These are phyloP conservation scores for Eutrigla gurnardus DNA, from an alignment of 2,797 vertebrate genomes.

Conservation along the genomic window DNA sequence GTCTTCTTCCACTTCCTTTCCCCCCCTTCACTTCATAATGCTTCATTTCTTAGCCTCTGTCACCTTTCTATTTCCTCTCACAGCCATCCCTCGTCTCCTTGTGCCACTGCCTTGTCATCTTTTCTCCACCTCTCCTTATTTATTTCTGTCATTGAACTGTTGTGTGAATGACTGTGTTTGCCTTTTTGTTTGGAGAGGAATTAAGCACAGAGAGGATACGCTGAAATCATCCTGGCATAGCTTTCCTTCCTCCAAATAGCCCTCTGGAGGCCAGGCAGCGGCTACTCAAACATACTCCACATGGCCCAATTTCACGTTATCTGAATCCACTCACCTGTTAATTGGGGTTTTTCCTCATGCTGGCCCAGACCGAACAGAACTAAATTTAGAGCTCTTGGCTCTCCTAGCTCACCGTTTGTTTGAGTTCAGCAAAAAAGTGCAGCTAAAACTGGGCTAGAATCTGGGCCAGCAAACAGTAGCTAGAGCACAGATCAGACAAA, in stretches of 20 bases:
- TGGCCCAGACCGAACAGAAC: slow-evolving; percentile 39
- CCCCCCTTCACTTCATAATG: background rate
- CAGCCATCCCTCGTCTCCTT: slow-evolving; percentile 23
- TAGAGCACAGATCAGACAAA: slow-evolving; percentile 50
- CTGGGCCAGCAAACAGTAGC: slow-evolving; percentile 63
- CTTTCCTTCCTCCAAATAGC: slow-evolving; percentile 40
- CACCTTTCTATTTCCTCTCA: slow-evolving; percentile 25
- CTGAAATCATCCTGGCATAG: slow-evolving; percentile 29
- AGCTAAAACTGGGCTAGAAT: slow-evolving; percentile 71
- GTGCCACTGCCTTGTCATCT: slow-evolving; percentile 3
- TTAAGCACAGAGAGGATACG: slow-evolving; percentile 35
- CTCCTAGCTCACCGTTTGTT: slow-evolving; percentile 33
- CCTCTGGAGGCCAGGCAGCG: slow-evolving; percentile 34
- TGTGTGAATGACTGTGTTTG: slow-evolving; percentile 44
- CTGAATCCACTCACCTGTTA: slow-evolving; percentile 52
- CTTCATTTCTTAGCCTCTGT: slow-evolving; percentile 5
- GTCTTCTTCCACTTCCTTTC: slow-evolving; percentile 12
- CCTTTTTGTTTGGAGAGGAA: slow-evolving; percentile 31
- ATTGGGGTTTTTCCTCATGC: slow-evolving; percentile 46
- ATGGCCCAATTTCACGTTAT: slow-evolving; percentile 50
- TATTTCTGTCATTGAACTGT: slow-evolving; percentile 51
- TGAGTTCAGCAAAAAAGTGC: slow-evolving; percentile 62
- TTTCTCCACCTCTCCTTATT: slow-evolving; percentile 38
- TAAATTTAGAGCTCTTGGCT: slow-evolving; percentile 28
- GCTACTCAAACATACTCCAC: slow-evolving; percentile 37